These are phyloP conservation scores for Labia minor DNA, from an alignment of 2,888 invertebrate species.

Conservation along the genomic window DNA sequence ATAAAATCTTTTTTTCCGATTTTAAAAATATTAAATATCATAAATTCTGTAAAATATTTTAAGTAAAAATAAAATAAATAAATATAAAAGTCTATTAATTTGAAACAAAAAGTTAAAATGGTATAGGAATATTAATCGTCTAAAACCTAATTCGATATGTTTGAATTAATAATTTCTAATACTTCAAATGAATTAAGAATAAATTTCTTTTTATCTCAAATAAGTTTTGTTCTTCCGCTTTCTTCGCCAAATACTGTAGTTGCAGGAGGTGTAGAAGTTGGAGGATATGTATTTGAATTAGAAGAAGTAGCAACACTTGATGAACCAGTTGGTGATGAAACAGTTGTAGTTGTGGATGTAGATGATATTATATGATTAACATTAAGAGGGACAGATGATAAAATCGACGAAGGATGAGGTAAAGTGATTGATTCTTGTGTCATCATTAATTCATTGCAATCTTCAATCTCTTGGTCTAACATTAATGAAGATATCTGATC, in stretches of 20 bases:
- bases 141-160: neutral
- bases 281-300: neutral
- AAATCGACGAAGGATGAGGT: neutral
- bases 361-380: neutral
- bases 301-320: neutral
- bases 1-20: no score
- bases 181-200: neutral
- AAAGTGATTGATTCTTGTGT: neutral
- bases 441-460: slow-evolving; percentile 27
- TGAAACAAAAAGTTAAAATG: no score
- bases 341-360: neutral
- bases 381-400: neutral
- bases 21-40: no score
- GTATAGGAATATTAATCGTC: no score
- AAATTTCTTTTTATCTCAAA: neutral
- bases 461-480: slow-evolving; percentile 59
- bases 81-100: no score
- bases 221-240: neutral
- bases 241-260: neutral
- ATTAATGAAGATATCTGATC: slow-evolving; percentile 64
- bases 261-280: neutral
- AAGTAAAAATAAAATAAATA: no score
- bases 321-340: neutral
- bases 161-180: neutral
- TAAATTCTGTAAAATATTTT: no score